Conservation (phyloP, 2,888 invertebrate genomes). For the Aphidoletes aphidimyza region DNA sequence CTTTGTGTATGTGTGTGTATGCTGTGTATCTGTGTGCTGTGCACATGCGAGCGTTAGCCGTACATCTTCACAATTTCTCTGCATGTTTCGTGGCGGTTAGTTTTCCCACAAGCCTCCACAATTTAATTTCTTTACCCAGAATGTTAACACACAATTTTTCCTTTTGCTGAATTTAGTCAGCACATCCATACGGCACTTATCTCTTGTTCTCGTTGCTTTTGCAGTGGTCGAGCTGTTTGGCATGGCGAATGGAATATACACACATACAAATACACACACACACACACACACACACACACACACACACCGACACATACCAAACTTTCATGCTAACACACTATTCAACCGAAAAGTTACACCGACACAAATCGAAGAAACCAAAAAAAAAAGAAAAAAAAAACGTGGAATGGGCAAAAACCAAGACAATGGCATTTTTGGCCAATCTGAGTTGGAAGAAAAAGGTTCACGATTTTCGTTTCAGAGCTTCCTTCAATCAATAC, state of each 20-base stretch:
- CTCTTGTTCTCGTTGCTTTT: background rate
- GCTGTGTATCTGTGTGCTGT: background rate
- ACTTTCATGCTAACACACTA: slow-evolving; percentile 39
- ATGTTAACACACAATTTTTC: background rate
- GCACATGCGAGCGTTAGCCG: too few species aligned
- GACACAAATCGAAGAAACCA: background rate
- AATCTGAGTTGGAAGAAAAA: background rate
- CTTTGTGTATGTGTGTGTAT: background rate
- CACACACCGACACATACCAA: background rate
- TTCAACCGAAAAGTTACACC: slow-evolving; percentile 4
- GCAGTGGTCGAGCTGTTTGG: too few species aligned
- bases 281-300: background rate
- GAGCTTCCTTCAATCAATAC: background rate
- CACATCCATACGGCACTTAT: background rate
- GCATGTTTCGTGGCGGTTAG: slow-evolving; percentile 25
- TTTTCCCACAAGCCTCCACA: slow-evolving; percentile 47
- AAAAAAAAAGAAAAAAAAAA: background rate
- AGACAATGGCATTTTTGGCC: slow-evolving; percentile 26
- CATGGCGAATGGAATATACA: background rate
- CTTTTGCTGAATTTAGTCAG: background rate
- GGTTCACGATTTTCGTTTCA: background rate
- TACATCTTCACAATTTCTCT: background rate
- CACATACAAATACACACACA: slow-evolving; percentile 14
- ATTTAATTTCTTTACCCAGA: slow-evolving; percentile 45
- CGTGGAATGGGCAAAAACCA: background rate